Evolutionary conservation across 1,140 invertebrate genomes (phyloP).

Genomic region (Bicyclus anynana): DNA sequence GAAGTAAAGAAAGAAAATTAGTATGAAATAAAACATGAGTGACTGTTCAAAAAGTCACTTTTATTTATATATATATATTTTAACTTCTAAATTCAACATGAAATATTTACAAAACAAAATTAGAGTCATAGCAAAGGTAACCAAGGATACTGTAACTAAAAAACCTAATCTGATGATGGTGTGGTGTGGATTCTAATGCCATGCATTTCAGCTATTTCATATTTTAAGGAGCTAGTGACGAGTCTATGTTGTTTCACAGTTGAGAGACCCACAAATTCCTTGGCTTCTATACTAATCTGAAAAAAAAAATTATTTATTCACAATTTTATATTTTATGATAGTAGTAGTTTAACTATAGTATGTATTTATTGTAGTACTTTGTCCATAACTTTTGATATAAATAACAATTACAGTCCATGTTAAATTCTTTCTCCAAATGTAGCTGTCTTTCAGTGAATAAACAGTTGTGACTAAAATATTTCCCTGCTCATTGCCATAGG

Average conservation of each 20-base stretch:
- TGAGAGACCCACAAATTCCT: slow-evolving; percentile 86
- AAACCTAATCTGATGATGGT: slow-evolving; percentile 41
- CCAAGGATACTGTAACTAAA: background rate
- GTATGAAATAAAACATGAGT: no score
- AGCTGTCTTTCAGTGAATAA: no score
- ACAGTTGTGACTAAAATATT: no score
- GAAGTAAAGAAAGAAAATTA: no score
- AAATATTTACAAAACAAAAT: slow-evolving; percentile 2
- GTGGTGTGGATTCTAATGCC: slow-evolving; percentile 86
- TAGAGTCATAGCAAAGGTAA: background rate
- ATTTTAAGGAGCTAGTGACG: slow-evolving; percentile 86
- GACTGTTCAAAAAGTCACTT: no score
- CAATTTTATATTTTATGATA: background rate
- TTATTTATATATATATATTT: no score
- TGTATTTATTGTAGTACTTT: no score
- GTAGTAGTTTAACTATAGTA: no score
- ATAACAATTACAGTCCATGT: no score
- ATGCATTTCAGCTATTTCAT: slow-evolving; percentile 91
- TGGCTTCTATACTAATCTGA: slow-evolving; percentile 81
- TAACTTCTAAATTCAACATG: background rate
- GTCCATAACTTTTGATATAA: no score
- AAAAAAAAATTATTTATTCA: slow-evolving; percentile 20
- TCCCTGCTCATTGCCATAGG: no score
- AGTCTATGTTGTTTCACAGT: slow-evolving; percentile 89
- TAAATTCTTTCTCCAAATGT: no score